A percentile compares a stretch with the other conserved stretches of the same genome.
Evolutionary conservation across 2,888 invertebrate species (phyloP).

Genomic region (Tribolium freemani): DNA sequence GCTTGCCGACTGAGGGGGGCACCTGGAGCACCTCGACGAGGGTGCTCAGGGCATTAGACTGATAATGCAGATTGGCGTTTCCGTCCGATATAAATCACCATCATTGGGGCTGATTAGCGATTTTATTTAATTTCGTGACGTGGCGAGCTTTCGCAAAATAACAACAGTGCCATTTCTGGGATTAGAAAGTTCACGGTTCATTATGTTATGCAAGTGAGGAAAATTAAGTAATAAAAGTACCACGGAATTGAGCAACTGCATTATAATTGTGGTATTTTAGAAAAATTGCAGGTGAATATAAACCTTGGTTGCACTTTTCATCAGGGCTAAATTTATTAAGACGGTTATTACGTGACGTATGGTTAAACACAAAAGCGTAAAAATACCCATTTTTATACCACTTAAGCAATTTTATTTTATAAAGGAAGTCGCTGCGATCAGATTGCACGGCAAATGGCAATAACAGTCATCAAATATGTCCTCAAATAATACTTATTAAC

Average conservation of each 20-base stretch:
- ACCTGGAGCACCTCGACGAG: conserved; percentile 22
- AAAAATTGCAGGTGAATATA: conserved; percentile 6
- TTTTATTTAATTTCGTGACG: not conserved
- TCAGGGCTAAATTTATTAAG: conserved; percentile 25
- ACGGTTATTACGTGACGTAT: conserved; percentile 14
- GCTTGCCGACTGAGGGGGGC: not conserved
- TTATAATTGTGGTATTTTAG: conserved; percentile 27
- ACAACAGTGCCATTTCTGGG: not conserved
- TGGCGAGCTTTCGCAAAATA: not conserved
- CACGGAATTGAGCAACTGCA: conserved; percentile 8
- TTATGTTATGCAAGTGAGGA: conserved; percentile 7
- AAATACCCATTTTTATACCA: conserved; percentile 31
- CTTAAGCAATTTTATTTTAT: conserved; percentile 34
- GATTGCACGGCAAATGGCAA: conserved; percentile 32
- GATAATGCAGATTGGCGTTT: conserved; percentile 39
- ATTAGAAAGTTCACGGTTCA: conserved; percentile 18
- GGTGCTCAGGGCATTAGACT: conserved; percentile 29
- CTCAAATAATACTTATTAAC: conserved; percentile 8
- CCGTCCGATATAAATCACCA: conserved; percentile 31
- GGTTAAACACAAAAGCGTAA: conserved; percentile 31
- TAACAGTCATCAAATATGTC: conserved; percentile 36
- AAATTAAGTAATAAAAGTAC: conserved; percentile 28
- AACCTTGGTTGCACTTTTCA: conserved; percentile 31
- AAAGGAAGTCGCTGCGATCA: conserved; percentile 33
- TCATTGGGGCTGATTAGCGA: not conserved